A percentile compares a stretch with the other conserved stretches of the same genome.
These are phyloP conservation scores for Callimico goeldii DNA, from an alignment of 2,797 vertebrate species.

Conservation along the genomic window DNA sequence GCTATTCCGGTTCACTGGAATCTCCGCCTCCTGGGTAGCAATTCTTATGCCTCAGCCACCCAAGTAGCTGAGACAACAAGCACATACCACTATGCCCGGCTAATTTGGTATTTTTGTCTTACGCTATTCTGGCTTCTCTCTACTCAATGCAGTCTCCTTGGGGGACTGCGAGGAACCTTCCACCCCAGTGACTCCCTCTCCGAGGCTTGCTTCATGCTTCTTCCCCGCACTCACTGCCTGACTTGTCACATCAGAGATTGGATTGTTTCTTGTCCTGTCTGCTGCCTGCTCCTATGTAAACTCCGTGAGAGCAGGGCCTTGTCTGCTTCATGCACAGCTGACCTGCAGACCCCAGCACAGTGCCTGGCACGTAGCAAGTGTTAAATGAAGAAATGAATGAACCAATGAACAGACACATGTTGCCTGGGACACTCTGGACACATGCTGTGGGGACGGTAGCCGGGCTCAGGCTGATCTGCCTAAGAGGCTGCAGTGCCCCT, in stretches of 20 bases:
- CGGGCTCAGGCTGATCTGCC: neutral
- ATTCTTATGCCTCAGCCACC: no score
- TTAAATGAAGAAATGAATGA: neutral
- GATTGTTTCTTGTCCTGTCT: no score
- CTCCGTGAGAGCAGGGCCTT: neutral
- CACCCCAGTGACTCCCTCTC: no score
- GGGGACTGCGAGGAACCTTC: neutral
- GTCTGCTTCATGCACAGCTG: neutral
- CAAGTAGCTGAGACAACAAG: no score
- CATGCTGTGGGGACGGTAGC: neutral
- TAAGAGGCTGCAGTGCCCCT: neutral
- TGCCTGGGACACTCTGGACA: neutral
- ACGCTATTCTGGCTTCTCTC: neutral
- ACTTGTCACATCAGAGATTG: neutral
- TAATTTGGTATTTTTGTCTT: no score
- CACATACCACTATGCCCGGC: no score
- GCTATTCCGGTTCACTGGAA: no score
- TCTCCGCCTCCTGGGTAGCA: no score
- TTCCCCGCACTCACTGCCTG: no score
- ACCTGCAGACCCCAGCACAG: neutral
- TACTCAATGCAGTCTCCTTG: neutral
- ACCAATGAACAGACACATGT: rapidly evolving
- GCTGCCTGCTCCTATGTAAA: neutral
- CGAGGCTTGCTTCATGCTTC: neutral
- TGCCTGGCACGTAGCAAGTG: neutral